Evolutionary conservation across 2,797 vertebrate species (phyloP), one percentile per base, ranked within the genome.

Genomic region (Microchirus variegatus): DNA sequence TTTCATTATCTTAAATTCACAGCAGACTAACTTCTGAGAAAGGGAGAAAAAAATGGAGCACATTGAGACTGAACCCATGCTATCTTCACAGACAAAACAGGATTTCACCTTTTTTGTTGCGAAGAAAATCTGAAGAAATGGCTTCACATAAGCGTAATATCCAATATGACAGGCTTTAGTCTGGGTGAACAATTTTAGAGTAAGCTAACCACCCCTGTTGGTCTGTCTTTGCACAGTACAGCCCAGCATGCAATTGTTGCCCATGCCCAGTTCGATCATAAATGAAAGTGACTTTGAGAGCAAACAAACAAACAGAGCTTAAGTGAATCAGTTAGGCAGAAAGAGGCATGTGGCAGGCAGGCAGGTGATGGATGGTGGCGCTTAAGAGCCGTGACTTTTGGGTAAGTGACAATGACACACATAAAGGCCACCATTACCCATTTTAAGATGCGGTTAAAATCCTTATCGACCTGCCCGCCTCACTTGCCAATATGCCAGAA

Each of bases 331-430:
- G 85, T 87, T 87, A 86, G 82, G 77, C 83, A 83, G 83, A 87
- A 80, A 83, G 80, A 73, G 68, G 83, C 82, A 77, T 83, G 85
- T 82, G 86, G 87, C 87, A 89, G 85, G 74, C 84, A 67, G 82
- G 82, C 78, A 84, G 86, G 76, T 93, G 92, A 93, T 92, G 91
- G 90, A 93, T 93, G 90, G 84, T 46, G 70, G 69, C 72, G 85
- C 83, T 91, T 80, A 88, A 89, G 82, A 89, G 88, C 86, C 84
- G 67, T 88, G 91, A 90, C 90, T 90, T 91, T 87, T 89, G 77
- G 89, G 85, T 92, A 90, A 92, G 88, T 91, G 91, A 92, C 90
- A 92, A 90, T 91, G 90, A 92, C 90, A 91, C 86, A 84, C 88
- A 90, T 89, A 90, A 92, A 91, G 90, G 87, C 88, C 88, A 85